Conservation (phyloP, 1,140 invertebrate genomes). For the Ceratina australensis region DNA sequence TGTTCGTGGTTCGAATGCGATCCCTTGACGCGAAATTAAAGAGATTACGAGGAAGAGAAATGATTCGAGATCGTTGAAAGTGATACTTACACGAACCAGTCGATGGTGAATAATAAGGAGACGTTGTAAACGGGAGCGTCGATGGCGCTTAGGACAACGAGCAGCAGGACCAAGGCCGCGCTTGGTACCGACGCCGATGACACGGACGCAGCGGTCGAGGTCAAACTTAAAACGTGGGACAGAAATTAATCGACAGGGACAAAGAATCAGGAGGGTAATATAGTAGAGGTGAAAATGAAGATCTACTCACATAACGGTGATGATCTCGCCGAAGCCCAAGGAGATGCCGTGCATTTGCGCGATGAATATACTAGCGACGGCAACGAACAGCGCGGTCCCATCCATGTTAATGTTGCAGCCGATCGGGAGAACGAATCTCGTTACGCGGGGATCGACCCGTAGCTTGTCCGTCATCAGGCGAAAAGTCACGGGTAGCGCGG, state of each 20-base stretch:
- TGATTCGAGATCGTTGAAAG: background rate
- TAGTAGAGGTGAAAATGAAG: too few relatives aligned
- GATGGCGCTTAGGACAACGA: constrained; percentile 92
- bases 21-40: constrained; percentile 82
- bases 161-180: constrained; percentile 92
- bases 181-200: constrained; percentile 96
- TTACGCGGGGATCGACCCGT: constrained; percentile 92
- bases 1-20: constrained; percentile 92
- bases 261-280: too few relatives aligned
- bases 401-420: constrained; percentile 97
- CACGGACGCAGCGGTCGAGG: constrained; percentile 94
- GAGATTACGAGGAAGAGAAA: background rate
- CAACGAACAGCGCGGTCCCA: constrained; percentile 94
- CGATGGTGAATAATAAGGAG: constrained; percentile 91
- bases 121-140: constrained; percentile 90
- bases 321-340: constrained; percentile 88
- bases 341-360: constrained; percentile 93
- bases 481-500: constrained; percentile 96
- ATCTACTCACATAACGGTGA: constrained; percentile 90
- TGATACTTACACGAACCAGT: constrained; percentile 93
- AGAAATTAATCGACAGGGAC: too few relatives aligned
- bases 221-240: constrained; percentile 83
- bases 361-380: constrained; percentile 93
- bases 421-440: constrained; percentile 94
- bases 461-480: constrained; percentile 95